Percentiles rank a stretch among this genome's conserved stretches.
These are phyloP conservation scores for Junco hyemalis DNA, from an alignment of 2,113 vertebrate species.

Conservation along the genomic window DNA sequence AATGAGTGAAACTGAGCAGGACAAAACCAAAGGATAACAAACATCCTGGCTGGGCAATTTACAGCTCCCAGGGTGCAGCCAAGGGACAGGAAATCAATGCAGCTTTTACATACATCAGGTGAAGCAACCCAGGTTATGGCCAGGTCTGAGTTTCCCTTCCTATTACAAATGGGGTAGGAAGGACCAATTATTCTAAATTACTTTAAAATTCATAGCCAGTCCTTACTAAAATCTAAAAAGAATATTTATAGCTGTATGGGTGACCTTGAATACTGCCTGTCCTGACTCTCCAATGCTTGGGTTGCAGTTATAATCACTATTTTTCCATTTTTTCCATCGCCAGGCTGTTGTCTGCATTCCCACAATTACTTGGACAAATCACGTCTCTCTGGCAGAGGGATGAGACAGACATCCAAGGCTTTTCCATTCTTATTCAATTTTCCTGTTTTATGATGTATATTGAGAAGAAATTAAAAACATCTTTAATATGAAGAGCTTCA, in stretches of 20 bases:
- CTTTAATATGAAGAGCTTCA: not conserved
- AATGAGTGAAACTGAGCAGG: rapidly evolving
- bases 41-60: not conserved
- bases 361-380: not conserved
- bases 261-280: not conserved
- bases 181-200: not conserved
- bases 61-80: not conserved
- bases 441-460: not conserved
- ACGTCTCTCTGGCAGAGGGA: not conserved
- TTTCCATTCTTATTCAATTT: not conserved
- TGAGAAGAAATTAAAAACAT: conserved; percentile 7
- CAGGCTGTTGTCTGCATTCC: not conserved
- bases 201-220: not conserved
- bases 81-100: not conserved
- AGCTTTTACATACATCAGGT: not conserved
- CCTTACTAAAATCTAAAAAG: not conserved
- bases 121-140: not conserved
- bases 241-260: not conserved
- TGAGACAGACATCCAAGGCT: not conserved
- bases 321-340: not conserved
- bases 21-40: not conserved
- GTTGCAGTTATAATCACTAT: not conserved
- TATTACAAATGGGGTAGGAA: not conserved
- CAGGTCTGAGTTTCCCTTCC: not conserved
- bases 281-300: not conserved